A percentile compares a stretch with the other conserved stretches of the same genome.
Conservation (phyloP, 2,113 vertebrate species). For the Columba janthina region DNA sequence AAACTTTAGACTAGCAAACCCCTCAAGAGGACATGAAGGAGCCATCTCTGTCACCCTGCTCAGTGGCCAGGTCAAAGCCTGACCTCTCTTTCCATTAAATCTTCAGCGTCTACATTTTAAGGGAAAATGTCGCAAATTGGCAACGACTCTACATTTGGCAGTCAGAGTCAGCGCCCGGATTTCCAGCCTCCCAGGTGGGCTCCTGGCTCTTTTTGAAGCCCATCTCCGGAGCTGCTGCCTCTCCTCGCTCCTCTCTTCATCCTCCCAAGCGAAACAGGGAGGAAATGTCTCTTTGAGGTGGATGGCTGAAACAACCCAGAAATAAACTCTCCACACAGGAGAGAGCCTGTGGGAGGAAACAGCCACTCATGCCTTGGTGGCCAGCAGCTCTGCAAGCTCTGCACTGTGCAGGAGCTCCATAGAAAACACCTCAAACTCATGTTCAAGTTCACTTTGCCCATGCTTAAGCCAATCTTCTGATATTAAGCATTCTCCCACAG, state of each 20-base stretch:
- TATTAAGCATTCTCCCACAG: rapidly evolving
- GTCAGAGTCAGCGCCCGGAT: not conserved
- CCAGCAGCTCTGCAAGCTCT: not conserved
- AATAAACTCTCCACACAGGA: not conserved
- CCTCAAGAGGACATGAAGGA: conserved; percentile 10
- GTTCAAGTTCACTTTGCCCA: rapidly evolving
- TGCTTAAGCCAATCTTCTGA: not conserved
- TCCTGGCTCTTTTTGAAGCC: not conserved
- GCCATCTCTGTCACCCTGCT: conserved; percentile 40
- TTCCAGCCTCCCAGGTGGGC: not conserved
- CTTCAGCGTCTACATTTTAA: not conserved
- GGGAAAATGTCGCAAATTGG: not conserved
- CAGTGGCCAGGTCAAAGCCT: conserved; percentile 12
- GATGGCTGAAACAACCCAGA: not conserved
- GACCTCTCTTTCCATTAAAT: conserved; percentile 41
- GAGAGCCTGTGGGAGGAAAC: not conserved
- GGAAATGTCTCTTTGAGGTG: not conserved
- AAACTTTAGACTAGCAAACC: conserved; percentile 43
- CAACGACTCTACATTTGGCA: not conserved
- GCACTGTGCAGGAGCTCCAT: not conserved
- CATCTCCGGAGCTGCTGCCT: not conserved
- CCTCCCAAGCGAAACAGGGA: not conserved
- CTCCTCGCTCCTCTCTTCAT: not conserved
- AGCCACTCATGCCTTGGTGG: not conserved
- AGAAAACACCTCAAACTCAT: not conserved